Conservation (phyloP, 2,113 vertebrate species). For the Arizona elegans region DNA sequence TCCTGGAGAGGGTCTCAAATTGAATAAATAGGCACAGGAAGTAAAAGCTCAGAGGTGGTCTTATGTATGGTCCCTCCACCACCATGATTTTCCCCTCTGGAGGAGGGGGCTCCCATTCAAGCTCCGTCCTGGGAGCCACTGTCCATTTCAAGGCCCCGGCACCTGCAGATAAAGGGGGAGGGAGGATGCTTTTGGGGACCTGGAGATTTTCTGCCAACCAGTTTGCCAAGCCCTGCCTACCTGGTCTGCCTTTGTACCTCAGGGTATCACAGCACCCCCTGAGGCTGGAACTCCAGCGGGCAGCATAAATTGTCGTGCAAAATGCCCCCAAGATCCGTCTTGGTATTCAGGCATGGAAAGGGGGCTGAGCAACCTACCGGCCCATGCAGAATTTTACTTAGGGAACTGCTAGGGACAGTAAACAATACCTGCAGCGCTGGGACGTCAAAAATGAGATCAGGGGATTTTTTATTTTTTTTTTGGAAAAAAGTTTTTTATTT, state of each 20-base stretch:
- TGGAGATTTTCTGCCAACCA: neutral
- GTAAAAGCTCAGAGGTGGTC: neutral
- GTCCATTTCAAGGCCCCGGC: neutral
- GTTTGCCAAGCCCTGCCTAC: neutral
- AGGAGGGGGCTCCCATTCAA: neutral
- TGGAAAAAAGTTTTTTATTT: no score
- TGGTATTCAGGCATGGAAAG: neutral
- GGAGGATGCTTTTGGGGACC: no score
- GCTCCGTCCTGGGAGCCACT: neutral
- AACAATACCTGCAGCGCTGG: rapidly evolving
- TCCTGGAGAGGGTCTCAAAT: no score
- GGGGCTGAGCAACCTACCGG: neutral
- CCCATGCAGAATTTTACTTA: neutral
- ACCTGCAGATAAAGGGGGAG: neutral
- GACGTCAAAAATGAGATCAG: neutral
- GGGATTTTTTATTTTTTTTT: neutral
- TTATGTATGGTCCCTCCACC: neutral
- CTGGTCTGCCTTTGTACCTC: no score
- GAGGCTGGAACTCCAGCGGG: neutral
- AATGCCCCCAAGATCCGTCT: neutral
- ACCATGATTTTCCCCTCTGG: neutral
- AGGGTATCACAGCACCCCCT: neutral
- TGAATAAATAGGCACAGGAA: neutral
- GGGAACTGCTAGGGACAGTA: neutral
- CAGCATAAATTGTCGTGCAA: neutral